phyloP scores from a whole-genome alignment of 2,888 invertebrate genomes.

The Peribatodes rhomboidaria region DNA sequence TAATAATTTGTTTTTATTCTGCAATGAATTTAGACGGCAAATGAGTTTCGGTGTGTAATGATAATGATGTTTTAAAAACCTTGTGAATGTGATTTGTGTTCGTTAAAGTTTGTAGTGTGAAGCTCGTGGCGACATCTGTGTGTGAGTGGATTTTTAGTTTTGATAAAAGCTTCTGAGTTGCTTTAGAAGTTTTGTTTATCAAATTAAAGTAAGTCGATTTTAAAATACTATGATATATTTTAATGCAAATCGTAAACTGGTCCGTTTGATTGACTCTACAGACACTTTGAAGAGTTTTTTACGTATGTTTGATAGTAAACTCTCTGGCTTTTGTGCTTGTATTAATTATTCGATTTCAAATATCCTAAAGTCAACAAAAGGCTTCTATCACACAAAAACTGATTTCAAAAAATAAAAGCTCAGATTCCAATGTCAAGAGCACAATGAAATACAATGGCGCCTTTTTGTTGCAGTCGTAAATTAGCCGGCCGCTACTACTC shows the following conservation, averaged over 20 bases:
- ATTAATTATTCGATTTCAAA: neutral
- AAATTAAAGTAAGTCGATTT: neutral
- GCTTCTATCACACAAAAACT: constrained; percentile 8
- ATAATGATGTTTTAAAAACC: constrained; percentile 8
- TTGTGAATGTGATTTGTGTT: constrained; percentile 6
- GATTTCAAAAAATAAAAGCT: constrained; percentile 20
- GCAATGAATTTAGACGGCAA: constrained; percentile 48
- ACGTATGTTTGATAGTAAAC: neutral
- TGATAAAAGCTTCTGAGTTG: neutral
- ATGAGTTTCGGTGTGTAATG: constrained; percentile 20
- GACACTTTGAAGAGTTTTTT: no score
- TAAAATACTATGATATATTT: no score
- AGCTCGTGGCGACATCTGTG: constrained; percentile 54
- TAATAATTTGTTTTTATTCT: constrained; percentile 60
- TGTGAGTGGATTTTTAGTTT: constrained; percentile 45
- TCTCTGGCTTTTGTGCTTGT: neutral
- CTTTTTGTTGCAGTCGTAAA: constrained; percentile 20
- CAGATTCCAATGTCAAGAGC: constrained; percentile 10
- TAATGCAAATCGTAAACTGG: no score
- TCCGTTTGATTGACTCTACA: no score
- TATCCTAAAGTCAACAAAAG: neutral
- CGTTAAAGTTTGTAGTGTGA: constrained; percentile 3
- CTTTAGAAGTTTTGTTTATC: neutral
- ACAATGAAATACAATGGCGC: constrained; percentile 23
- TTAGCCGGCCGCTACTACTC: constrained; percentile 57